Percentiles rank a stretch among this genome's conserved stretches.
phyloP scores from a whole-genome alignment of 30 jellyfish, hydroid and myxozoan species.

The Hydractinia echinata region DNA sequence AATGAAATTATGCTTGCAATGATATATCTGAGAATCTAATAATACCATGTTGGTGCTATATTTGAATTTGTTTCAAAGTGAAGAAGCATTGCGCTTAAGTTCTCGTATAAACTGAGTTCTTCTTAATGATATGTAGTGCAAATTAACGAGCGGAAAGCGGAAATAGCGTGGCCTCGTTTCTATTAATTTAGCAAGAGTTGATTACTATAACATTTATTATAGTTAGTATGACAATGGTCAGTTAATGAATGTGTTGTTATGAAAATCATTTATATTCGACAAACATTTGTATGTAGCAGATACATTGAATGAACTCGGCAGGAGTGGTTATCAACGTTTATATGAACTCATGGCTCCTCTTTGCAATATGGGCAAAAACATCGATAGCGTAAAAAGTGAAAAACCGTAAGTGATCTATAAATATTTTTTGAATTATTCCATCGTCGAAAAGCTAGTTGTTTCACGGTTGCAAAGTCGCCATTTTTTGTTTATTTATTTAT shows the following conservation, averaged over 20 bases:
- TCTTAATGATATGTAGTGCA: not conserved
- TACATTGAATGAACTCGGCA: not conserved
- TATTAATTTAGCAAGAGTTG: not conserved
- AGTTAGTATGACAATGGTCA: slow-evolving; percentile 1
- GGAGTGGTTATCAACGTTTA: not conserved
- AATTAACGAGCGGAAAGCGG: slow-evolving; percentile 21
- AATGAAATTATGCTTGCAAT: not conserved
- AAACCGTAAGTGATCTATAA: slow-evolving; percentile 13
- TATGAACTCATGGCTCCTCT: slow-evolving; percentile 7
- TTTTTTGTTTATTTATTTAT: not conserved
- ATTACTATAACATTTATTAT: not conserved
- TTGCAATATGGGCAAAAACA: slow-evolving; percentile 24
- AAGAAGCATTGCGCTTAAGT: too few relatives aligned
- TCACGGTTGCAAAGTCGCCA: too few relatives aligned
- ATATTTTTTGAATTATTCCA: not conserved
- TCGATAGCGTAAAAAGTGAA: slow-evolving; percentile 2
- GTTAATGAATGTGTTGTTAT: not conserved
- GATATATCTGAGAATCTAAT: not conserved
- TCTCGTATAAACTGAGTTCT: too few relatives aligned
- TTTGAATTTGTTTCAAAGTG: not conserved
- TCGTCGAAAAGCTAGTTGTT: not conserved
- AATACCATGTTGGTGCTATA: not conserved
- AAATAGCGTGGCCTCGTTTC: not conserved
- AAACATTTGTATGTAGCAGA: not conserved
- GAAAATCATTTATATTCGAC: not conserved